Conservation (phyloP, 2,113 vertebrate genomes). For the Orycteropus afer region DNA sequence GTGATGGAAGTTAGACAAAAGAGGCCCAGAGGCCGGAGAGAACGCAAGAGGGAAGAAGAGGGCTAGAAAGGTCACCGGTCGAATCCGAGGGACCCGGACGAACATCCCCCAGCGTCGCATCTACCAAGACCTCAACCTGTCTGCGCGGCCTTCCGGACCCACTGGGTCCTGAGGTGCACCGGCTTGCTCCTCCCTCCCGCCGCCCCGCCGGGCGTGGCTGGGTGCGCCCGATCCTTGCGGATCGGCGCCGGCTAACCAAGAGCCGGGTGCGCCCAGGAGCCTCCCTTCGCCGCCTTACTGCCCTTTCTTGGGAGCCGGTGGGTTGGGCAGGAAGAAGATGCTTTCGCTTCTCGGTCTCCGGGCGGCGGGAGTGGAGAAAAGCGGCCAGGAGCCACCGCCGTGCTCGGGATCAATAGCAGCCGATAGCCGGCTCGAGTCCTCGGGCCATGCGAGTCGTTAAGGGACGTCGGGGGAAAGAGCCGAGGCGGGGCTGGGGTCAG, state of each 20-base stretch:
- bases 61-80: not conserved
- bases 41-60: not conserved
- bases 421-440: not conserved
- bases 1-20: not conserved
- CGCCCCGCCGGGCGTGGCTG: not conserved
- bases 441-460: not conserved
- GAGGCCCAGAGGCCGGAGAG: conserved; percentile 30
- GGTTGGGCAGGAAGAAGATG: not conserved
- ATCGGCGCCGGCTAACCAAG: rapidly evolving
- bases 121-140: not conserved
- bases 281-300: not conserved
- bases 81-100: not conserved
- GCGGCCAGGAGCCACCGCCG: rapidly evolving
- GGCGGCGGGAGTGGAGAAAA: not conserved
- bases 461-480: not conserved
- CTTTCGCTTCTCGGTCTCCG: not conserved
- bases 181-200: not conserved
- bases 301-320: not conserved
- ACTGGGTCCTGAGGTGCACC: not conserved
- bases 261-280: not conserved
- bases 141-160: not conserved
- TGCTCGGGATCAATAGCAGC: not conserved
- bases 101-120: conserved; percentile 28
- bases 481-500: not conserved
- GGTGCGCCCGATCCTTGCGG: rapidly evolving